These are phyloP conservation scores for Elanus axillaris DNA, from an alignment of 2,113 vertebrate species.

Conservation along the genomic window DNA sequence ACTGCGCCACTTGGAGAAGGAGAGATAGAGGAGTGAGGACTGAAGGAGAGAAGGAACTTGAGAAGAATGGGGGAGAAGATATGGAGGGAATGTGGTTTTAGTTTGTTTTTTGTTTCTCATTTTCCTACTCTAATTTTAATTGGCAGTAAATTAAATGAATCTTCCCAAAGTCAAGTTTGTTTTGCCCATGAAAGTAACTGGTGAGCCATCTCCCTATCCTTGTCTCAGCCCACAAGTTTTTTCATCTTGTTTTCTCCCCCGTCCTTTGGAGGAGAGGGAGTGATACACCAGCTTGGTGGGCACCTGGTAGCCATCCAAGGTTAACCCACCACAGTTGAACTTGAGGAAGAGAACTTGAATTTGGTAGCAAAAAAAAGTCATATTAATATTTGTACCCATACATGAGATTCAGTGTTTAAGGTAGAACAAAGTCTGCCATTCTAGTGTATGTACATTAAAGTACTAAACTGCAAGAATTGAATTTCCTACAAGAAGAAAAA, in stretches of 20 bases:
- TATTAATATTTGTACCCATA: background rate
- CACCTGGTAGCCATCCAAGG: background rate
- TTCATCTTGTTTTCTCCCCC: background rate
- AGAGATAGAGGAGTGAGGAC: background rate
- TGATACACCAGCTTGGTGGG: background rate
- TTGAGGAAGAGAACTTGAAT: background rate
- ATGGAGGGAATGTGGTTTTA: background rate
- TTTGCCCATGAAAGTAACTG: background rate
- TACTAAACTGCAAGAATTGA: background rate
- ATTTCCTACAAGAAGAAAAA: background rate
- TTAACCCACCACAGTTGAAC: background rate
- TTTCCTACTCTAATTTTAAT: background rate
- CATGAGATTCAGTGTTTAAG: background rate
- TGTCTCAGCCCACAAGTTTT: background rate
- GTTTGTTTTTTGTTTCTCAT: background rate
- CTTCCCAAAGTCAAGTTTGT: background rate
- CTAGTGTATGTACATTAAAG: background rate
- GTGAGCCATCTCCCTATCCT: background rate
- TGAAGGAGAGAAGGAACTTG: background rate
- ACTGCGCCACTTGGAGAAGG: background rate
- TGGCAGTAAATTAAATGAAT: background rate
- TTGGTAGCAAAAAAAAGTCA: background rate
- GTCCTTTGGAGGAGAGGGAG: background rate
- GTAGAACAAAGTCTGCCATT: background rate
- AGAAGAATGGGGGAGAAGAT: background rate